These are phyloP conservation scores for Meteorus colon DNA, from an alignment of 2,888 invertebrate genomes.

Conservation along the genomic window DNA sequence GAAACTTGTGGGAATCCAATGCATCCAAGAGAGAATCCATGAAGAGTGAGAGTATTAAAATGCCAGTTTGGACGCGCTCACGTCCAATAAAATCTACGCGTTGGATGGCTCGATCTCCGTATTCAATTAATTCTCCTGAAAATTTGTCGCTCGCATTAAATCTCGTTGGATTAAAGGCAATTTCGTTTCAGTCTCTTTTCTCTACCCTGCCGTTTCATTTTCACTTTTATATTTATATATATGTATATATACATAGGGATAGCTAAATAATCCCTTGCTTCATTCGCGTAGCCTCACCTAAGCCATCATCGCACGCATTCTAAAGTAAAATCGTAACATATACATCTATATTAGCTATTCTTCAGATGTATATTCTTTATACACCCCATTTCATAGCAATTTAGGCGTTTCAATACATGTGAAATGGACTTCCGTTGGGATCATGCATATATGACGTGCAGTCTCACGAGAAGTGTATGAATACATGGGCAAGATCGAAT, in stretches of 20 bases:
- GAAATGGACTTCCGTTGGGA: constrained; percentile 60
- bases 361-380: not conserved
- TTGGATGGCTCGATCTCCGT: constrained; percentile 55
- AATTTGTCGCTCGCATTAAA: constrained; percentile 73
- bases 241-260: constrained; percentile 4
- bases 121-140: constrained; percentile 72
- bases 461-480: not conserved
- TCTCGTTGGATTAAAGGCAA: constrained; percentile 71
- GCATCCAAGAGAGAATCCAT: not conserved
- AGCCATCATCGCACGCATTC: constrained; percentile 33
- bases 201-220: constrained; percentile 48
- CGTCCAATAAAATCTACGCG: constrained; percentile 56
- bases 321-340: constrained; percentile 28
- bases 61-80: not conserved
- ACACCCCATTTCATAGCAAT: constrained; percentile 49
- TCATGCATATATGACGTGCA: constrained; percentile 54
- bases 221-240: not conserved
- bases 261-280: constrained; percentile 21
- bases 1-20: not conserved
- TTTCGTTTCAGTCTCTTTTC: constrained; percentile 60
- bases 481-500: not conserved
- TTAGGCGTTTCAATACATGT: constrained; percentile 70
- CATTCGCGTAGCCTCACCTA: constrained; percentile 14
- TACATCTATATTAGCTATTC: constrained; percentile 3
- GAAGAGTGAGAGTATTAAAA: constrained; percentile 5